Percentiles rank a stretch among this genome's conserved stretches.
These are phyloP conservation scores for Ceratina calcarata DNA, from an alignment of 1,140 invertebrate genomes.

Conservation along the genomic window DNA sequence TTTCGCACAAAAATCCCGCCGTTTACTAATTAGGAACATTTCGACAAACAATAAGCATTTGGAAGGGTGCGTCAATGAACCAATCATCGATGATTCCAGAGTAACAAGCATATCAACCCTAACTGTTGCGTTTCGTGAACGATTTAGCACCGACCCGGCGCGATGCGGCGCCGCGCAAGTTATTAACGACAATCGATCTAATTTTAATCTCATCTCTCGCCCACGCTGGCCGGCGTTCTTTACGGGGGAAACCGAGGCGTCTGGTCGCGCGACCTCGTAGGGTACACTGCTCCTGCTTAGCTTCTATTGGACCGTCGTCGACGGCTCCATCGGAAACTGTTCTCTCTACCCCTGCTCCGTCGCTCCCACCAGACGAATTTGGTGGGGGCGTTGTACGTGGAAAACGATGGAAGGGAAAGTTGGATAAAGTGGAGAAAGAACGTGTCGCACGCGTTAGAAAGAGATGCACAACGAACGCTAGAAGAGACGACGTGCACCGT, in stretches of 20 bases:
- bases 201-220: conserved; percentile 64
- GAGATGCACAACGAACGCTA: not conserved
- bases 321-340: conserved; percentile 52
- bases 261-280: conserved; percentile 56
- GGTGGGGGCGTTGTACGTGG: not conserved
- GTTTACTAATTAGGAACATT: too few relatives aligned
- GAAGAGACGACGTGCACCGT: not conserved
- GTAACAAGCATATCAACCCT: not conserved
- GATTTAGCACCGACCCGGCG: conserved; percentile 29
- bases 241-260: conserved; percentile 37
- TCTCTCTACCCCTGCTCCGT: not conserved
- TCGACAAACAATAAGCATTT: too few relatives aligned
- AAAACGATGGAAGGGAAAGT: not conserved
- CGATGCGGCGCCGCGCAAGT: conserved; percentile 40
- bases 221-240: conserved; percentile 43
- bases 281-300: conserved; percentile 56
- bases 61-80: not conserved
- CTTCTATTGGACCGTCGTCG: conserved; percentile 33
- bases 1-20: too few relatives aligned
- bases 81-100: not conserved
- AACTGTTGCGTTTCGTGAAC: conserved; percentile 52
- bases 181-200: conserved; percentile 67
- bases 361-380: not conserved
- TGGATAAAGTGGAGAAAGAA: not conserved
- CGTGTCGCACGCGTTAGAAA: not conserved